Evolutionary conservation across 1,140 invertebrate genomes (phyloP).

Genomic region (Callitettix versicolor): DNA sequence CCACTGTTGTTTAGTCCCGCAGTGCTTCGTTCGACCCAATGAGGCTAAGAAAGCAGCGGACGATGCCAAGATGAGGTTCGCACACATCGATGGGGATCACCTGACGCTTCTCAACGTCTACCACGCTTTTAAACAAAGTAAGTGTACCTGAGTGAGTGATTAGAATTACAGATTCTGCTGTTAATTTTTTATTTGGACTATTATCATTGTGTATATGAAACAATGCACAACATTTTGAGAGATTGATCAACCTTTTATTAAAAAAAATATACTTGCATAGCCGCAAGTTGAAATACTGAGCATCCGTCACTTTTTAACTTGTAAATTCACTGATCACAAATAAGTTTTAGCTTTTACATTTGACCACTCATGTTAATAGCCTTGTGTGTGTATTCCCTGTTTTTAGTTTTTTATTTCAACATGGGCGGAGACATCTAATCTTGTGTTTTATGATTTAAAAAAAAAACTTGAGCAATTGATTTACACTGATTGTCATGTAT

Average conservation of each 20-base stretch:
- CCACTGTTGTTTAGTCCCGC: slow-evolving; percentile 68
- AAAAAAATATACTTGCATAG: slow-evolving; percentile 8
- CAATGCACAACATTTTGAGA: neutral
- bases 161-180: neutral
- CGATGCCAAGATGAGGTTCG: slow-evolving; percentile 98
- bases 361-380: too few species aligned
- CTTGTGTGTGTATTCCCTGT: too few species aligned
- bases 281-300: too few species aligned
- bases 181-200: neutral
- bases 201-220: neutral
- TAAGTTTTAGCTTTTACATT: too few species aligned
- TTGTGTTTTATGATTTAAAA: too few species aligned
- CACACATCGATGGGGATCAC: slow-evolving; percentile 99
- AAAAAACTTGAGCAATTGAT: too few species aligned
- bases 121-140: slow-evolving; percentile 99
- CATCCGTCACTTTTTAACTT: too few species aligned
- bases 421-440: too few species aligned
- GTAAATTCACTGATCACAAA: too few species aligned
- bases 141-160: too few species aligned
- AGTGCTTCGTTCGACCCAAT: slow-evolving; percentile 98
- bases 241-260: slow-evolving; percentile 4
- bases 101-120: slow-evolving; percentile 89
- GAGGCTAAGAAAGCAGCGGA: slow-evolving; percentile 98
- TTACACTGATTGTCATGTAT: too few species aligned
- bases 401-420: too few species aligned